phyloP scores from a whole-genome alignment of 2,113 vertebrate genomes.

The Chaetodon auriga region DNA sequence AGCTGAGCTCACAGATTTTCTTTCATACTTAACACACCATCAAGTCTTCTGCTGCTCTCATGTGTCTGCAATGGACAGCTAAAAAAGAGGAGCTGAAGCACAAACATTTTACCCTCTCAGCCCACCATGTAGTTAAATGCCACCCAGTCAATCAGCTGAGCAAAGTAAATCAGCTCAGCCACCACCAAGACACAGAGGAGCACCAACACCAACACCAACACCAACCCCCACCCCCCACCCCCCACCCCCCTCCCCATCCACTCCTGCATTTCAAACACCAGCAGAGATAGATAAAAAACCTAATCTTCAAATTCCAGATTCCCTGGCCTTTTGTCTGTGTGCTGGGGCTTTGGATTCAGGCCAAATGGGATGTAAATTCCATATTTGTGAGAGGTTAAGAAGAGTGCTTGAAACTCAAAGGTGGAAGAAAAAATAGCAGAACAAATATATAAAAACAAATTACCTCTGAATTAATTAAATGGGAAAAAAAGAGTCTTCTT shows the following conservation, averaged over 20 bases:
- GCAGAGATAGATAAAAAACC: conserved; percentile 36
- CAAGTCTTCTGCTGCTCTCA: not conserved
- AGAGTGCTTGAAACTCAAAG: not conserved
- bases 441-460: conserved; percentile 53
- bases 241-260: not conserved
- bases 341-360: conserved; percentile 37
- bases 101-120: conserved; percentile 10
- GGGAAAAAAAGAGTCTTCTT: conserved; percentile 32
- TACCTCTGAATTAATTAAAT: conserved; percentile 44
- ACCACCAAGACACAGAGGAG: conserved; percentile 21
- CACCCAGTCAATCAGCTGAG: conserved; percentile 51
- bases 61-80: not conserved
- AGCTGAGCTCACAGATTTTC: not conserved
- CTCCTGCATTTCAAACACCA: conserved; percentile 35
- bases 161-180: conserved; percentile 46
- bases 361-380: conserved; percentile 61
- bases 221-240: not conserved
- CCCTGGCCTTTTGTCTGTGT: conserved; percentile 54
- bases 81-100: not conserved
- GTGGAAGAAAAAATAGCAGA: not conserved
- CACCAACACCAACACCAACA: conserved; percentile 23
- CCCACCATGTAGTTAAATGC: conserved; percentile 50
- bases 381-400: conserved; percentile 34
- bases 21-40: not conserved
- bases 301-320: conserved; percentile 73